Evolutionary conservation across 2,113 vertebrate species (phyloP).

Genomic region (Epinephelus moara): DNA sequence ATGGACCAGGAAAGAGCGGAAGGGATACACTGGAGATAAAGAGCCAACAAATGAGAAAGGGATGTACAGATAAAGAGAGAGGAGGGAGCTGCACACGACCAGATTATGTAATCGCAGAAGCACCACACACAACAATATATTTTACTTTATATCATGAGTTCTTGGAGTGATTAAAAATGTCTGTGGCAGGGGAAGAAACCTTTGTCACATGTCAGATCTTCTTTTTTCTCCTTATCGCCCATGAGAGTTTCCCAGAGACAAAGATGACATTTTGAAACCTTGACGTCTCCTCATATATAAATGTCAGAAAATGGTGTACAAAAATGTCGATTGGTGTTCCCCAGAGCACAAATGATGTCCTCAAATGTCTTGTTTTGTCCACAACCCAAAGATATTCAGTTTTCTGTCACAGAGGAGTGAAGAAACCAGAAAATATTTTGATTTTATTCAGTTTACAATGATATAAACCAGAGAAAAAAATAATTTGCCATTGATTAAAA

Average conservation of each 20-base stretch:
- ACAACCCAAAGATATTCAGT: background rate
- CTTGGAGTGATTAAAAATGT: background rate
- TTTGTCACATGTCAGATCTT: background rate
- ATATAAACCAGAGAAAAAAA: background rate
- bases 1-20: constrained; percentile 37
- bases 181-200: background rate
- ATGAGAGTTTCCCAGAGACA: background rate
- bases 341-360: accelerated
- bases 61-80: constrained; percentile 50
- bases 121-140: background rate
- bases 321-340: background rate
- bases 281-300: background rate
- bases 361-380: background rate
- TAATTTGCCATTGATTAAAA: background rate
- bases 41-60: constrained; percentile 56
- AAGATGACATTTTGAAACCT: background rate
- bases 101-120: background rate
- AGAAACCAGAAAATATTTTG: too few species aligned
- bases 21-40: constrained; percentile 45
- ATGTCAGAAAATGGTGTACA: background rate
- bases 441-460: background rate
- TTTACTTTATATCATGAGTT: background rate
- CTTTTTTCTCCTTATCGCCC: too few species aligned
- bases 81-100: background rate
- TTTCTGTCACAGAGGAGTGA: background rate